phyloP scores from a whole-genome alignment of 2,797 vertebrate genomes.

The Phataginus tricuspis region DNA sequence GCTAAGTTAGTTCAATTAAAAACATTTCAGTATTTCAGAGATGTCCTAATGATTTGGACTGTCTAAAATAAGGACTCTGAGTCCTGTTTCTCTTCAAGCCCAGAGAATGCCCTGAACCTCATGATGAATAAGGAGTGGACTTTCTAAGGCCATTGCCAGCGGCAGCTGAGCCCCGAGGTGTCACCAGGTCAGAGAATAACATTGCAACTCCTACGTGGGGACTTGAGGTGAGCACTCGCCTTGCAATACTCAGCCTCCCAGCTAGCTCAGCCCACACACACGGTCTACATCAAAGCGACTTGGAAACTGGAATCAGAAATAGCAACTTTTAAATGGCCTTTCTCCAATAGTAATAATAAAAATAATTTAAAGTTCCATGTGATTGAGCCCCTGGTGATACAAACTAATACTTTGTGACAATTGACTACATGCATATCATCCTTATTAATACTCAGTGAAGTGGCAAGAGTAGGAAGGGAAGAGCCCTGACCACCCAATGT shows the following conservation, averaged over 20 bases:
- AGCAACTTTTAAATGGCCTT: neutral
- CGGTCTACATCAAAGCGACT: neutral
- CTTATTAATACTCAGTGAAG: neutral
- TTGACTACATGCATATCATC: neutral
- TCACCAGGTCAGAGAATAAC: neutral
- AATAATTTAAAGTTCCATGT: neutral
- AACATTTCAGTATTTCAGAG: conserved; percentile 21
- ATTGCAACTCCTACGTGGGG: neutral
- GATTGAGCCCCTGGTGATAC: neutral
- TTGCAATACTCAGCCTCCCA: neutral
- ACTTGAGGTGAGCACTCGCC: too few species aligned
- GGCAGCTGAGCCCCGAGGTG: neutral
- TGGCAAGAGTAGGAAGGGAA: neutral
- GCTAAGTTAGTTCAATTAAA: neutral
- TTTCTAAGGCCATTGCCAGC: neutral
- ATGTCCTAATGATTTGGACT: neutral
- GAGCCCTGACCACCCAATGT: neutral
- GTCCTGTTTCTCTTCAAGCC: neutral
- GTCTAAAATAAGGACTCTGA: neutral
- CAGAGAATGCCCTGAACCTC: neutral
- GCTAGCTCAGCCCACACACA: neutral
- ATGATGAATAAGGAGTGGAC: neutral
- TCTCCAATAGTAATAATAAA: neutral
- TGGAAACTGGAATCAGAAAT: neutral
- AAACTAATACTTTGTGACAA: neutral